phyloP scores from a whole-genome alignment of 2,888 invertebrate genomes.

The Melinaea menophilus region DNA sequence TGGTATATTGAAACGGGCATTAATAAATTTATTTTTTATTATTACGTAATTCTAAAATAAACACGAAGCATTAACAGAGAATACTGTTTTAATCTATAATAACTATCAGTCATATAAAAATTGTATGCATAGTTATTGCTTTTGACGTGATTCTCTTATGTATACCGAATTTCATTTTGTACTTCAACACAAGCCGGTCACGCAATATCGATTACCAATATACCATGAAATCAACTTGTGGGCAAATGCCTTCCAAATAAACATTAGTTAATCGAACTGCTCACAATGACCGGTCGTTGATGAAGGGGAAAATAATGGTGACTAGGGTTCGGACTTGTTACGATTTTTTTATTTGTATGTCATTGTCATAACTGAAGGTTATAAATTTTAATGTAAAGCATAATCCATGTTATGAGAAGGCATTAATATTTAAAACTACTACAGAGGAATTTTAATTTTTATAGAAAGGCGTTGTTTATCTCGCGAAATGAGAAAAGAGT shows the following conservation, averaged over 20 bases:
- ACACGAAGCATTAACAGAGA: too few relatives aligned
- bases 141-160: too few relatives aligned
- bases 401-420: background rate
- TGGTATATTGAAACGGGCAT: too few relatives aligned
- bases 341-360: constrained; percentile 14
- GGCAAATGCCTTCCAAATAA: constrained; percentile 57
- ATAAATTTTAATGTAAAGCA: background rate
- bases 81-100: too few relatives aligned
- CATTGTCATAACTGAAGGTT: constrained; percentile 4
- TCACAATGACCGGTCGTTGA: constrained; percentile 56
- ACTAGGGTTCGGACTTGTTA: constrained; percentile 34
- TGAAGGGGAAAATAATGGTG: constrained; percentile 43
- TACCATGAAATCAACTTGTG: constrained; percentile 46
- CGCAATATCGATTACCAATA: constrained; percentile 51
- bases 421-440: constrained; percentile 4
- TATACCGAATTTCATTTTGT: background rate
- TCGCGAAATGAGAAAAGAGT: constrained; percentile 21
- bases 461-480: constrained; percentile 12
- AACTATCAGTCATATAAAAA: too few relatives aligned
- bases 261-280: constrained; percentile 52
- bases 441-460: constrained; percentile 1
- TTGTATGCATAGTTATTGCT: too few relatives aligned
- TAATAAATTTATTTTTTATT: too few relatives aligned
- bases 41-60: too few relatives aligned
- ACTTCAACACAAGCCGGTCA: constrained; percentile 34